Percentiles rank a stretch among this genome's conserved stretches.
Evolutionary conservation across 2,113 vertebrate species (phyloP).

Genomic region (Tachycineta bicolor): DNA sequence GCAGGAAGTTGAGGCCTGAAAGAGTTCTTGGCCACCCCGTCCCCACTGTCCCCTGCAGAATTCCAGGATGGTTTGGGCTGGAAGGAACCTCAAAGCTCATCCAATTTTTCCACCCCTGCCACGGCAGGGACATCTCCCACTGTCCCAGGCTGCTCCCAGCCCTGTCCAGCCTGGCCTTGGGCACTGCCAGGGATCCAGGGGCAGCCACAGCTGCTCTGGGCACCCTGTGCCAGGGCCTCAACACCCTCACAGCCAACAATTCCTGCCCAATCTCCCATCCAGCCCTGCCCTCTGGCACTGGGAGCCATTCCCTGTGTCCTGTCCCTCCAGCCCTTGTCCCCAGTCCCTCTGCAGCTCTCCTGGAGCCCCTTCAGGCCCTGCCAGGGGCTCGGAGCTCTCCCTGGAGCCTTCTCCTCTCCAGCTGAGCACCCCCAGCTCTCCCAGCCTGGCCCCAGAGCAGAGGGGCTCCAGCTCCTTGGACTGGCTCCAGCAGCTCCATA

Average conservation of each 20-base stretch:
- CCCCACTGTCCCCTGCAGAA: not conserved
- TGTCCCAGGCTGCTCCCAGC: not conserved
- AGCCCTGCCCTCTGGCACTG: not conserved
- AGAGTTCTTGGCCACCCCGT: not conserved
- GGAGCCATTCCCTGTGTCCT: not conserved
- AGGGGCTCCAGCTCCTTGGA: not conserved
- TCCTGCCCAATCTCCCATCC: not conserved
- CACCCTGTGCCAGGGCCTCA: not conserved
- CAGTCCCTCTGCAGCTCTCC: not conserved
- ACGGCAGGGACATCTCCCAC: not conserved
- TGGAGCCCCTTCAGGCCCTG: not conserved
- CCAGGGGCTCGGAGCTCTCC: too few relatives aligned
- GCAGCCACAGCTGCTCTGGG: not conserved
- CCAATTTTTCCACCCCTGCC: not conserved
- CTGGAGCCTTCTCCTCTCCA: not conserved
- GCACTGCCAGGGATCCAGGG: not conserved
- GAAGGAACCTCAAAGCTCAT: rapidly evolving
- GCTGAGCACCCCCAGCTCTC: not conserved
- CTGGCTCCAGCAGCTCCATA: not conserved
- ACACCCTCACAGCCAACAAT: not conserved
- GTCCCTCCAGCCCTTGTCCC: too few relatives aligned
- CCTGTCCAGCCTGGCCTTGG: not conserved
- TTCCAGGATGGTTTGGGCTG: not conserved
- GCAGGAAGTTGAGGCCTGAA: not conserved
- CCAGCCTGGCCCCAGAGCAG: not conserved